Conservation (phyloP, 2,797 vertebrate species). For the Lacerta agilis region DNA sequence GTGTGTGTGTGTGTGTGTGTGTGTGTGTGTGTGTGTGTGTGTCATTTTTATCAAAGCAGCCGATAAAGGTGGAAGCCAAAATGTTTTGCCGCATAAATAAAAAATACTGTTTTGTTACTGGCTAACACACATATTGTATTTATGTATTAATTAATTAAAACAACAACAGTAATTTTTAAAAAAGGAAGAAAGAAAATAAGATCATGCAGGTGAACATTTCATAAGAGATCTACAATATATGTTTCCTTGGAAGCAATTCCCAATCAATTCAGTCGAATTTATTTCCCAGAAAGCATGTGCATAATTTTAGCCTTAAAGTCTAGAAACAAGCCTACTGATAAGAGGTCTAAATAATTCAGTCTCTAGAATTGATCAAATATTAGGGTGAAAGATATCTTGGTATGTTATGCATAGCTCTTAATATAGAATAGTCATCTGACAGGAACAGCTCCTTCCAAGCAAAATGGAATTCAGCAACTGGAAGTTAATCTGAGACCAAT, state of each 20-base stretch:
- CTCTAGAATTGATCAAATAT: background rate
- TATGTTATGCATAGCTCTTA: background rate
- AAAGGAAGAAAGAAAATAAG: background rate
- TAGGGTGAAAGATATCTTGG: background rate
- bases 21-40: no score
- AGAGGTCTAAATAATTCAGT: background rate
- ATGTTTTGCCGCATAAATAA: no score
- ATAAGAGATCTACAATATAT: background rate
- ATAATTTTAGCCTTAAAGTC: background rate
- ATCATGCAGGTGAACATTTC: background rate
- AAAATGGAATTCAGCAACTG: slow-evolving; percentile 16
- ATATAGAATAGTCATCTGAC: background rate
- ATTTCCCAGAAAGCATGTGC: background rate
- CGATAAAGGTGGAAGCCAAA: no score
- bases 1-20: no score
- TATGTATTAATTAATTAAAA: background rate
- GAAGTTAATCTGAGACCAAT: slow-evolving; percentile 7
- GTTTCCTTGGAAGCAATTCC: background rate
- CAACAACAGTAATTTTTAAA: background rate
- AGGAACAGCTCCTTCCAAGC: background rate
- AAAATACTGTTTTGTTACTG: no score
- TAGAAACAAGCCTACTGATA: background rate
- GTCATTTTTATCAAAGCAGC: no score
- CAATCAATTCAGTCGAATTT: background rate
- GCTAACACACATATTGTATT: no score